Percentiles rank a stretch among this genome's conserved stretches.
These are phyloP conservation scores for Hippasteria phrygiana DNA, from an alignment of 53 echinoderm and acorn worm species.

Conservation along the genomic window DNA sequence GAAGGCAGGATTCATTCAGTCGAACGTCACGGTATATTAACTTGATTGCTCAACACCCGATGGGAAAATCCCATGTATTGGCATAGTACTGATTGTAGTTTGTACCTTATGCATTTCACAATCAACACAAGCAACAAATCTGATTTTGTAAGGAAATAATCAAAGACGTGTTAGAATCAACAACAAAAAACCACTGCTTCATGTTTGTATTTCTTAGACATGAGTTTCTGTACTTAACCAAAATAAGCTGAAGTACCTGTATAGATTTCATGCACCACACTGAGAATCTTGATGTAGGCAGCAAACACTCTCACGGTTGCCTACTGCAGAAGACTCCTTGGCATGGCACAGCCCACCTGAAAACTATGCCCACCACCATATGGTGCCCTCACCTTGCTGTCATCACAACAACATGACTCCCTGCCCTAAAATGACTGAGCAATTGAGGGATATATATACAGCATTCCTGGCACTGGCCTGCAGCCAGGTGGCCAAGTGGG, in stretches of 20 bases:
- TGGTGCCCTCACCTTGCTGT: conserved; percentile 1
- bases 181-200: no score
- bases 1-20: neutral
- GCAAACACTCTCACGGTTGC: no score
- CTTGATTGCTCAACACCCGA: neutral
- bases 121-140: neutral
- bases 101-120: no score
- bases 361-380: neutral
- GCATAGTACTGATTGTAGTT: neutral
- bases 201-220: no score
- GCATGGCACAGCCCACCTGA: neutral
- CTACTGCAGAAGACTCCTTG: neutral
- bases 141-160: neutral
- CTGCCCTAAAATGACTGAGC: neutral
- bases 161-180: no score
- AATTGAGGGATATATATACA: neutral
- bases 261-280: no score
- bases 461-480: neutral
- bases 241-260: no score
- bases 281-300: no score
- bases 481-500: neutral
- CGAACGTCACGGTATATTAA: neutral
- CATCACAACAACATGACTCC: neutral
- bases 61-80: neutral
- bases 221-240: no score